Percentiles rank a stretch among this genome's conserved stretches.
phyloP scores from a whole-genome alignment of 2,797 vertebrate species.

The Oophaga sylvatica region DNA sequence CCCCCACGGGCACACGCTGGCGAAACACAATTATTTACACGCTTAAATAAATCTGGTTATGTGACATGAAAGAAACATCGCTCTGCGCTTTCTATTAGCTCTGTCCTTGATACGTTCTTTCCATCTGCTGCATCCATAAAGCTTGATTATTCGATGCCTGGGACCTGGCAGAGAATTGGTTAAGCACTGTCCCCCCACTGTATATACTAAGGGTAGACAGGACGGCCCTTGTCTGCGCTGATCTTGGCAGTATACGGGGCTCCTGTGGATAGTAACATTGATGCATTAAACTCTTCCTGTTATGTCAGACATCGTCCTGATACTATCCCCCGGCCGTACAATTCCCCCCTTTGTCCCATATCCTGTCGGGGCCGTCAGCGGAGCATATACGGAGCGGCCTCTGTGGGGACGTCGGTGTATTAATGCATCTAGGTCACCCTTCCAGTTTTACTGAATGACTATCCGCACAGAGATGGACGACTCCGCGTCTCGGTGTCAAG shows the following conservation, averaged over 20 bases:
- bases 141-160: background rate
- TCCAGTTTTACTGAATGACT: background rate
- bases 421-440: conserved; percentile 14
- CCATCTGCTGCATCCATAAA: background rate
- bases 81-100: background rate
- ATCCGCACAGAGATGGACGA: background rate
- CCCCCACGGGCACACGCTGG: background rate
- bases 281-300: conserved; percentile 1
- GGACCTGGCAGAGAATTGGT: background rate
- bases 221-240: background rate
- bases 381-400: background rate
- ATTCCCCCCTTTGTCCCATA: background rate
- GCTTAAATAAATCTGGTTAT: background rate
- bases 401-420: conserved; percentile 3
- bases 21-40: background rate
- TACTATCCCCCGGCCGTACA: background rate
- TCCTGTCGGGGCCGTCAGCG: background rate
- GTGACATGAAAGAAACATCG: background rate
- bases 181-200: background rate
- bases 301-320: background rate
- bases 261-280: background rate
- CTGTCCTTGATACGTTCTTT: background rate
- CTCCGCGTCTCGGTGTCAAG: background rate
- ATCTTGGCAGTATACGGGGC: background rate
- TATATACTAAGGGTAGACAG: background rate